Conservation (phyloP, 2,888 invertebrate genomes). For the Tinea semifulvella region DNA sequence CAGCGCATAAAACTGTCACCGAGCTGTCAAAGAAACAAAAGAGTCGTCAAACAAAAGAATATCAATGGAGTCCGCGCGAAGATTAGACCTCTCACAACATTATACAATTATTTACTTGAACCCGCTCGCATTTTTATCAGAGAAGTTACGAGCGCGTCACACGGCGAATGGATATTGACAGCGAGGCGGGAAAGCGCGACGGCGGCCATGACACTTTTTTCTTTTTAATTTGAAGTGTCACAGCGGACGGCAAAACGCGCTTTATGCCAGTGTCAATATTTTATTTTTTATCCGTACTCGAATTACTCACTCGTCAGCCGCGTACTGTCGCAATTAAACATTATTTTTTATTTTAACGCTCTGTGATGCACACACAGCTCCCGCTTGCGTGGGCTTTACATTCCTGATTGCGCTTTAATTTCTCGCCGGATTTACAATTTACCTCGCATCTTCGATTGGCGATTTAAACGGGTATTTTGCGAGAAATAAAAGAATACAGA, state of each 20-base stretch:
- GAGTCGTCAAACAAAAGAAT: constrained; percentile 14
- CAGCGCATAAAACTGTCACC: constrained; percentile 9
- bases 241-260: constrained; percentile 27
- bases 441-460: too few relatives aligned
- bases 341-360: constrained; percentile 7
- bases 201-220: constrained; percentile 39
- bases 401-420: too few relatives aligned
- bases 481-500: background rate
- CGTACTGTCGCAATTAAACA: constrained; percentile 14
- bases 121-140: constrained; percentile 28
- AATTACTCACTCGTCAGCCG: constrained; percentile 20
- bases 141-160: constrained; percentile 27
- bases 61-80: constrained; percentile 22
- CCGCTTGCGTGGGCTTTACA: background rate
- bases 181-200: constrained; percentile 40
- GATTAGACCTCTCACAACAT: constrained; percentile 20
- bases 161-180: constrained; percentile 39
- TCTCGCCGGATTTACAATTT: too few relatives aligned
- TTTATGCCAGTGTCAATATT: constrained; percentile 31
- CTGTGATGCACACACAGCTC: background rate
- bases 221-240: constrained; percentile 38
- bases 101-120: constrained; percentile 31
- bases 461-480: too few relatives aligned
- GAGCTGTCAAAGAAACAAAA: background rate
- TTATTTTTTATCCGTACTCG: constrained; percentile 22